phyloP scores from a whole-genome alignment of 2,888 invertebrate species.

The Drosophila pseudotakahashii region DNA sequence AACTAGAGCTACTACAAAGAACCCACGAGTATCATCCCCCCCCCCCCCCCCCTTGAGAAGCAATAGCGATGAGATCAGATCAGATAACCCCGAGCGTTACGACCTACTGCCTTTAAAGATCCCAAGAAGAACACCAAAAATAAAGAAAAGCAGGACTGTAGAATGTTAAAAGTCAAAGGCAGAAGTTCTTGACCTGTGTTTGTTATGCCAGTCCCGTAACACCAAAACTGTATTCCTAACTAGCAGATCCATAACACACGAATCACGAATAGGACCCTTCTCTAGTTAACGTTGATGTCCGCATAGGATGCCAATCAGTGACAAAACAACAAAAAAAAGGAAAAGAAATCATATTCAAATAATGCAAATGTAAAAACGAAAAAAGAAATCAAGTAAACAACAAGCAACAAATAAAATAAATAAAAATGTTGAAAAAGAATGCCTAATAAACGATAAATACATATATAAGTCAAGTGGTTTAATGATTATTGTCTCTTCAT shows the following conservation, averaged over 20 bases:
- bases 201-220: slow-evolving; percentile 26
- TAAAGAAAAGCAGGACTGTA: slow-evolving; percentile 8
- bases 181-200: slow-evolving; percentile 10
- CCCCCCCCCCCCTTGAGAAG: slow-evolving; percentile 16
- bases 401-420: slow-evolving; percentile 17
- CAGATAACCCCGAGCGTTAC: slow-evolving; percentile 6
- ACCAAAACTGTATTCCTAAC: slow-evolving; percentile 13
- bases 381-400: slow-evolving; percentile 33
- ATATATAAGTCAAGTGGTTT: slow-evolving; percentile 25
- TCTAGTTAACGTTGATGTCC: slow-evolving; percentile 69
- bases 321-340: neutral
- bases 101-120: slow-evolving; percentile 14
- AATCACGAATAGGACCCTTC: slow-evolving; percentile 40
- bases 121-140: slow-evolving; percentile 18
- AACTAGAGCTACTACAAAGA: slow-evolving; percentile 28
- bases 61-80: slow-evolving; percentile 22
- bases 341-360: slow-evolving; percentile 24
- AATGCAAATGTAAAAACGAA: slow-evolving; percentile 45
- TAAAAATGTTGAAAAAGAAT: slow-evolving; percentile 57
- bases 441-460: slow-evolving; percentile 30
- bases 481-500: slow-evolving; percentile 32
- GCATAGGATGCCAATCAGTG: slow-evolving; percentile 68
- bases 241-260: slow-evolving; percentile 17
- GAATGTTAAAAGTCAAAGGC: slow-evolving; percentile 5
- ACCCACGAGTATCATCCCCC: slow-evolving; percentile 18